Evolutionary conservation across 2,797 vertebrate genomes (phyloP).

Genomic region (Thamnophis elegans): DNA sequence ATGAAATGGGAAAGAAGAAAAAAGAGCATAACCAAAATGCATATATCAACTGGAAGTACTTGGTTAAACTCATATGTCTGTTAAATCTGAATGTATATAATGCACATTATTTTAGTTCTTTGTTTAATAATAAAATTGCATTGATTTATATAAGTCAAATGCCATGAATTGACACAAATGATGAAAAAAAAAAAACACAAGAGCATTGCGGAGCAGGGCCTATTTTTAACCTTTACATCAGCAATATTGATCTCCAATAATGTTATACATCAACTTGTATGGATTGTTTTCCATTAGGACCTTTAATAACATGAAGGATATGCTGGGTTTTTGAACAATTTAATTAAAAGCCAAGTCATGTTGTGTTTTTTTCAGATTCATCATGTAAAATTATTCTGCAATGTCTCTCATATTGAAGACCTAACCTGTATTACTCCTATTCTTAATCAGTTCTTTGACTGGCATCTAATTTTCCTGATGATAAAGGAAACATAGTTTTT

Average conservation of each 20-base stretch:
- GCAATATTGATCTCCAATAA: background rate
- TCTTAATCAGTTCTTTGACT: background rate
- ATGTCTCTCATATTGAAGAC: background rate
- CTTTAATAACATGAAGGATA: background rate
- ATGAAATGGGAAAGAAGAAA: background rate
- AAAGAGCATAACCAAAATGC: background rate
- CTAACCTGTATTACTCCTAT: background rate
- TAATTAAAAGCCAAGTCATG: background rate
- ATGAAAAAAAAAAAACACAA: background rate
- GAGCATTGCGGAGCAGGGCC: too few relatives aligned
- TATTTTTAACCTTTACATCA: background rate
- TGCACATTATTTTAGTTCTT: background rate
- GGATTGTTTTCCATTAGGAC: background rate
- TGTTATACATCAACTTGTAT: background rate
- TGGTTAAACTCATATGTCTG: background rate
- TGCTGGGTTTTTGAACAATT: background rate
- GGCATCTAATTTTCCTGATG: background rate
- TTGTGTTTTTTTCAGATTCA: background rate
- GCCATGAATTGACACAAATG: background rate
- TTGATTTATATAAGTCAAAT: background rate
- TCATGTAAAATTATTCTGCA: background rate
- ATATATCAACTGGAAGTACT: background rate
- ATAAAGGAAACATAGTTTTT: background rate
- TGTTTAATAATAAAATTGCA: background rate
- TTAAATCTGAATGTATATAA: background rate